A percentile compares a stretch with the other conserved stretches of the same genome.
Conservation (phyloP, 2,113 vertebrate genomes). For the Riparia riparia region DNA sequence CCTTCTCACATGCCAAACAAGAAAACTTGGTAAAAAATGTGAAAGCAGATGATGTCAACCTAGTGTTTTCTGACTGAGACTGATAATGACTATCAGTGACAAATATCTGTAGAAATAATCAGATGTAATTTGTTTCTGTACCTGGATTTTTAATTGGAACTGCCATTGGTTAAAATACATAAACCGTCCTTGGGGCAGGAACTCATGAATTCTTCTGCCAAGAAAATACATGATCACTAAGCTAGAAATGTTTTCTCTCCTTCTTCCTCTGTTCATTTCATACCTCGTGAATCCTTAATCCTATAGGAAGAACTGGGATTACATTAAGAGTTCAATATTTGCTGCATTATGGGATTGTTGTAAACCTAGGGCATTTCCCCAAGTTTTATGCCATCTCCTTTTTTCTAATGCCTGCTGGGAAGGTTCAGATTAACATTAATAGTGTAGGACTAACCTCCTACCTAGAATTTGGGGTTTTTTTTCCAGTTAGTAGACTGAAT, state of each 20-base stretch:
- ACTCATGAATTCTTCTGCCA: background rate
- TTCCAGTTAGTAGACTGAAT: background rate
- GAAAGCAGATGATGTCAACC: background rate
- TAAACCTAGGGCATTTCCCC: background rate
- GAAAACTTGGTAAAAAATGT: background rate
- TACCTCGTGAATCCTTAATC: background rate
- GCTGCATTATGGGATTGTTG: background rate
- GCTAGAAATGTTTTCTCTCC: background rate
- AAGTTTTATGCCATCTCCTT: background rate
- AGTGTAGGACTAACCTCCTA: background rate
- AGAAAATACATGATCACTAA: background rate
- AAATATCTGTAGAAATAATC: conserved; percentile 17
- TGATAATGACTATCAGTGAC: background rate
- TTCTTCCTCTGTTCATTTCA: background rate
- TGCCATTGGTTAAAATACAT: background rate
- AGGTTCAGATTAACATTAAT: background rate
- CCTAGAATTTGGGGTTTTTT: background rate
- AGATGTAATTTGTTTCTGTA: conserved; percentile 24
- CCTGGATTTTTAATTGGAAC: conserved; percentile 11
- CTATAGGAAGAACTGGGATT: background rate
- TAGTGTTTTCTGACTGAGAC: background rate
- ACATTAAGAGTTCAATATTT: background rate
- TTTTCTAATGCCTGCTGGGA: background rate
- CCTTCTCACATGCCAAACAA: background rate
- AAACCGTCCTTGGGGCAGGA: conserved; percentile 8